Conservation (phyloP, 2,888 invertebrate genomes). For the Hemaris fuciformis region DNA sequence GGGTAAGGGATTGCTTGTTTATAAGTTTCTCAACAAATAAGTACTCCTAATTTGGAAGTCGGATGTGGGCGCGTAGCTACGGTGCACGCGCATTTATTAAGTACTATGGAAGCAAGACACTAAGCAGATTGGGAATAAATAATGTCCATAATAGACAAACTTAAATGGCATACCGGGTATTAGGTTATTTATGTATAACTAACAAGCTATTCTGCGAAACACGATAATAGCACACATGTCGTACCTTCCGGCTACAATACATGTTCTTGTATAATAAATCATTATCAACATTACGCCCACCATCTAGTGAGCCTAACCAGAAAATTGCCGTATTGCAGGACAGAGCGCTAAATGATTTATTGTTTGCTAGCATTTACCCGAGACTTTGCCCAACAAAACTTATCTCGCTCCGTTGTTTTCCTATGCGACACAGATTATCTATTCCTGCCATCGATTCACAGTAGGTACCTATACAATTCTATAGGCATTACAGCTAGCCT, state of each 20-base stretch:
- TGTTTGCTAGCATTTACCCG: slow-evolving; percentile 16
- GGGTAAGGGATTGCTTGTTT: not conserved
- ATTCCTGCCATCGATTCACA: not conserved
- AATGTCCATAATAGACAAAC: not conserved
- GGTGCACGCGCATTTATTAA: not conserved
- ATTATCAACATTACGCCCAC: slow-evolving; percentile 27
- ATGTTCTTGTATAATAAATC: slow-evolving; percentile 26
- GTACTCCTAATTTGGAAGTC: not conserved
- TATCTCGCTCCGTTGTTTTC: not conserved
- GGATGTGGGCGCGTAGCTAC: not conserved
- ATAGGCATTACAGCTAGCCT: not conserved
- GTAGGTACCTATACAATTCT: not conserved
- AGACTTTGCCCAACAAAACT: not conserved
- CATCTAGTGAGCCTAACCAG: slow-evolving; percentile 32
- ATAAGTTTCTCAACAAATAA: not conserved
- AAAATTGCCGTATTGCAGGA: slow-evolving; percentile 35
- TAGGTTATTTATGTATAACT: slow-evolving; percentile 3
- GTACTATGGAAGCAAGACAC: not conserved
- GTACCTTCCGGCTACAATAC: slow-evolving; percentile 16
- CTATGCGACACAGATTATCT: not conserved
- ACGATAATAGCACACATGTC: slow-evolving; percentile 4
- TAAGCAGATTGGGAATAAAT: not conserved
- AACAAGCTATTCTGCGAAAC: slow-evolving; percentile 1
- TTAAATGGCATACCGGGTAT: not conserved
- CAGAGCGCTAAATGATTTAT: slow-evolving; percentile 36